Base-by-base conservation (phyloP, 2,888 invertebrate species). In the Ormyrus nitidulus region DNA sequence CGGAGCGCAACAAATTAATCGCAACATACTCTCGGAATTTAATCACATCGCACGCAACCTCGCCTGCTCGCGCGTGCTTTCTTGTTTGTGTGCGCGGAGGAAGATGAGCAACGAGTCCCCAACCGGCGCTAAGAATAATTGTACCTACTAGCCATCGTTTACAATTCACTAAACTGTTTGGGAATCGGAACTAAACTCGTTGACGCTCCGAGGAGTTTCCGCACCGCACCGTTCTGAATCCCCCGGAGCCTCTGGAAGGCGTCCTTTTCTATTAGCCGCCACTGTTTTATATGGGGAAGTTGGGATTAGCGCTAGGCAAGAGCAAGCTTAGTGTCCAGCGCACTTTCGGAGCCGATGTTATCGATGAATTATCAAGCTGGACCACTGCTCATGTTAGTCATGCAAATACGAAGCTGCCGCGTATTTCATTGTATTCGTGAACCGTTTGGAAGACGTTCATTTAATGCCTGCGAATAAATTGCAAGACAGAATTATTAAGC, bases 121-220 rank as follows among this genome's bases (percentile, higher is more conserved):
- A 46, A 72, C 56, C 66, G 66, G 58, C 71, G 73, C 54, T 56
- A 73, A 77, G 77, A 80, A 80, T 80, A 61, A 80, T 80, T 80
- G 73, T 61, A 61, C 48, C 44, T 48, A 51, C 53, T n/a, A 34
- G 48, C 54, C 68, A 72, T 80, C 80, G 72, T 64, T 72, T 77
- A 68, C 77, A 80, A 80, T 80, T 73, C 71, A 11, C 77, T 73
- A 64, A 76, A 76, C 77, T 53, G 77, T 73, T 80, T 80, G 77
- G 80, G 54, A 77, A 80, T 73, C 53, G 69, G 69, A 65, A 64
- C 68, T 72, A 66, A 79, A 79, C 75, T 80, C 66, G 71, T 70
- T 64, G 74, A 79, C 70, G 48, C 70, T 51, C 49, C 19, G 59
- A 13, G 6, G 51, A 74, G 56, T 74, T 61, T 61, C 66, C 51